Evolutionary conservation across 2,888 invertebrate genomes (phyloP).

Genomic region (Nymphalis c-album): DNA sequence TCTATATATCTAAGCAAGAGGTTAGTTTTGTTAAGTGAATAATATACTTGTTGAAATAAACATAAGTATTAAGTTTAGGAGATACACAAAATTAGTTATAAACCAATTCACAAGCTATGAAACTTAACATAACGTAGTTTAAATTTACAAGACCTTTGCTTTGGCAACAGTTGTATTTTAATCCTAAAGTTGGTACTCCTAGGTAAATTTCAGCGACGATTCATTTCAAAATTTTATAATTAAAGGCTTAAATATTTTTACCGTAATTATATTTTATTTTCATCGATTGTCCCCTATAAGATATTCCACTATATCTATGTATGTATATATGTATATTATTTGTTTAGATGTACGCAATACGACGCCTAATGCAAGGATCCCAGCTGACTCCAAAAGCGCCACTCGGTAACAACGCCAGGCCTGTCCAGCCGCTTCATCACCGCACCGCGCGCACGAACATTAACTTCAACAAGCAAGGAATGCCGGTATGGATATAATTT

Average conservation of each 20-base stretch:
- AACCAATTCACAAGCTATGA: too few relatives aligned
- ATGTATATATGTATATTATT: too few relatives aligned
- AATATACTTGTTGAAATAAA: background rate
- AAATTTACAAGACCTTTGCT: too few relatives aligned
- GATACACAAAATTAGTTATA: background rate
- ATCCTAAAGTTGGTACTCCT: too few relatives aligned
- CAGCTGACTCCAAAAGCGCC: slow-evolving; percentile 93
- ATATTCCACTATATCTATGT: too few relatives aligned
- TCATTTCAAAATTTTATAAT: too few relatives aligned
- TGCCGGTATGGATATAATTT: slow-evolving; percentile 54
- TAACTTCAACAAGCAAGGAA: slow-evolving; percentile 89
- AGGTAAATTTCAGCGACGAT: too few relatives aligned
- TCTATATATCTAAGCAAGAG: slow-evolving; percentile 97
- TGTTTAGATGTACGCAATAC: slow-evolving; percentile 90
- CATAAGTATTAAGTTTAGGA: background rate
- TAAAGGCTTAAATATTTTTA: too few relatives aligned
- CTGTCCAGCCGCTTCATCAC: slow-evolving; percentile 95
- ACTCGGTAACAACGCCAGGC: slow-evolving; percentile 96
- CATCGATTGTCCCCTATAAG: too few relatives aligned
- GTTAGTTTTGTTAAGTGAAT: slow-evolving; percentile 53
- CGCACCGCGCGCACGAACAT: slow-evolving; percentile 98
- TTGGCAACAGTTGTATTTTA: too few relatives aligned
- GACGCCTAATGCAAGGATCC: slow-evolving; percentile 94
- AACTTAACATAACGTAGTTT: too few relatives aligned
- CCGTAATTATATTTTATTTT: too few relatives aligned